Evolutionary conservation across 1,140 invertebrate genomes (phyloP).

Genomic region (Dreissena rostriformis): DNA sequence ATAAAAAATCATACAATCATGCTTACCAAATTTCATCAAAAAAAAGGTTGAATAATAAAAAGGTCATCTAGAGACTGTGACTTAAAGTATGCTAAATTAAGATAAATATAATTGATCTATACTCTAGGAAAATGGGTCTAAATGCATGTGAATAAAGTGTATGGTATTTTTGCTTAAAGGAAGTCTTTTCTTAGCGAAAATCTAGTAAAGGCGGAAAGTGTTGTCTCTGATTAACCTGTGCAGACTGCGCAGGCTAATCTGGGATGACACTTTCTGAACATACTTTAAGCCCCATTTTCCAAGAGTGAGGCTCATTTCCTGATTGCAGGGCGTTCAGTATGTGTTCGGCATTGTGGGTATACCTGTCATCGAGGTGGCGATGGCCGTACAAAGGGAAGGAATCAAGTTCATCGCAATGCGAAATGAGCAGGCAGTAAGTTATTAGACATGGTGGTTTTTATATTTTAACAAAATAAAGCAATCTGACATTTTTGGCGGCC

Average conservation of each 20-base stretch:
- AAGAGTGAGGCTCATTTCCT: slow-evolving; percentile 1
- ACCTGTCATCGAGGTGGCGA: slow-evolving; percentile 94
- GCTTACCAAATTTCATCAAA: too few relatives aligned
- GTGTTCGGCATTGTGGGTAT: slow-evolving; percentile 98
- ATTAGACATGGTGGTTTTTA: not conserved
- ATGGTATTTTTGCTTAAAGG: not conserved
- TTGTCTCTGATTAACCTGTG: not conserved
- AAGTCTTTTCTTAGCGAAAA: not conserved
- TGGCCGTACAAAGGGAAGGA: slow-evolving; percentile 92
- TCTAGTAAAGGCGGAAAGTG: not conserved
- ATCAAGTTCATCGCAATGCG: slow-evolving; percentile 97
- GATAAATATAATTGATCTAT: too few relatives aligned
- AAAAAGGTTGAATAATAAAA: too few relatives aligned
- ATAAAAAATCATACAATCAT: too few relatives aligned
- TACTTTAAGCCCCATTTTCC: not conserved
- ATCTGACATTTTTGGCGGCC: too few relatives aligned
- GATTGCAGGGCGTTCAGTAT: slow-evolving; percentile 92
- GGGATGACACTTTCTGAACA: not conserved
- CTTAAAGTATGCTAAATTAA: too few relatives aligned
- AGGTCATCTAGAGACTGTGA: too few relatives aligned
- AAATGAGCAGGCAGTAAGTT: slow-evolving; percentile 94
- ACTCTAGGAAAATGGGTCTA: too few relatives aligned
- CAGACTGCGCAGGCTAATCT: not conserved
- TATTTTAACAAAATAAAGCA: too few relatives aligned
- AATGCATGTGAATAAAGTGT: not conserved